Base-by-base conservation (phyloP, 2,113 vertebrate genomes). In the Nanorana parkeri region DNA sequence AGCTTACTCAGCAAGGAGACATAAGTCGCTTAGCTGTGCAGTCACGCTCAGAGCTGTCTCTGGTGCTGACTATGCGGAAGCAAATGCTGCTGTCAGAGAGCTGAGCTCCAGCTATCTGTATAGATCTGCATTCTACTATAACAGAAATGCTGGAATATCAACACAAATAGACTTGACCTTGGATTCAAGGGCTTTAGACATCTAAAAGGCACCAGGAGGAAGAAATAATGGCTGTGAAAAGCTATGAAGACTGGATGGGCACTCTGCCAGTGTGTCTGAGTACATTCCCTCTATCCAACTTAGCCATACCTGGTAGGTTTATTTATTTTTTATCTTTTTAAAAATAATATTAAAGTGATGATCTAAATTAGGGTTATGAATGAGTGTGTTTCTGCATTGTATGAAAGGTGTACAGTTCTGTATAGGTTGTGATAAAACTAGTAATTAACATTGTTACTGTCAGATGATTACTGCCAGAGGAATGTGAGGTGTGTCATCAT, bases 191-290 rank as follows among this genome's bases (percentile, higher is more conserved):
- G 17, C 15, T 23, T 56, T 11, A 68, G n/a, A 10, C 20, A 36
- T 28, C 5, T 29, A 3, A 5, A 51, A 20, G 47, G 4, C 71
- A 19, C 10, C 17, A 55, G 16, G 17, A 32, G n/a, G 2, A 3
- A 16, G n/a, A n/a, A 60, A 8, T 17, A 66, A 79, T 80, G 78
- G 54, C 78, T 51, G 21, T 17, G 28, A 80, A 69, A n/a, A 68
- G 36, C 54, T 89, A 93, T 13, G 92, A 92, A 0, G 91, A 95
- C 85, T 95, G 94, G 94, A 95, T 95, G 94, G 93, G 90, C 11
- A 90, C 89, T 1, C 88, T 94, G n/a, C 88, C 91, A 17, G 81
- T 91, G 29, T 84, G 85, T 17, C 89, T 95, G 20, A 90, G 89
- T 54, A 88, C 90, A 74, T 89, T 94, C 89, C 94, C 93, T 0